Evolutionary conservation across 2,113 vertebrate species (phyloP), one percentile per base, ranked within the genome.

Genomic region (Aspiorhynchus laticeps): DNA sequence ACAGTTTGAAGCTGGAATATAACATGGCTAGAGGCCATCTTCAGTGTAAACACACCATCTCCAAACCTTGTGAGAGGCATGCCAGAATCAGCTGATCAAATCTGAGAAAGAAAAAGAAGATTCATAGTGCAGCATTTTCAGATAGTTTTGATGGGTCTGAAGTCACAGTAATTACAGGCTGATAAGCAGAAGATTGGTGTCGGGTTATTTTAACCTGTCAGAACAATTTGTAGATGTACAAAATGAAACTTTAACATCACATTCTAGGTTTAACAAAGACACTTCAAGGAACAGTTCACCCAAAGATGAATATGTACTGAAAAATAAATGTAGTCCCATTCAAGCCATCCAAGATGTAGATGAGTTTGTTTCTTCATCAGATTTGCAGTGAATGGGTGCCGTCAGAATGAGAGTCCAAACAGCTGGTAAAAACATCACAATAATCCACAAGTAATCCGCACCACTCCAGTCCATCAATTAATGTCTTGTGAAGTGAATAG

Each of bases 1-100:
- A 75, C 80, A 71, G 80, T 89, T 92, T 89, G 84, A 89, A 89
- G 89, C 83, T 89, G 80, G 88, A 88, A 86, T 89, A 87, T 88
- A 86, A 92, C 88, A 88, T 88, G 85, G 86, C 89, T 91, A 10
- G 84, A 80, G 86, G 89, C 87, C 88, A 87, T 88, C 79, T 77
- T 89, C 88, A 90, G 86, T 79, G 85, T 84, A 87, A 90, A 85
- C 88, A 91, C 79, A 90, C 56, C 71, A 46, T 84, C 85, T 89
- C 24, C 86, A 89, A 84, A 81, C 80, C 85, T 85, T 81, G 28
- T 74, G 87, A 85, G 76, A 87, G 71, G 53, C 67, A 85, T 48
- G 71, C 46, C 38, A 75, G 75, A 88, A 90, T 88, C 80, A 73
- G 75, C 63, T 86, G 56, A 84, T 74, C 71, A 74, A 74, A 74